Percentiles rank a stretch among this genome's conserved stretches.
Conservation (phyloP, 2,888 invertebrate genomes). For the Crepidodera aurea region DNA sequence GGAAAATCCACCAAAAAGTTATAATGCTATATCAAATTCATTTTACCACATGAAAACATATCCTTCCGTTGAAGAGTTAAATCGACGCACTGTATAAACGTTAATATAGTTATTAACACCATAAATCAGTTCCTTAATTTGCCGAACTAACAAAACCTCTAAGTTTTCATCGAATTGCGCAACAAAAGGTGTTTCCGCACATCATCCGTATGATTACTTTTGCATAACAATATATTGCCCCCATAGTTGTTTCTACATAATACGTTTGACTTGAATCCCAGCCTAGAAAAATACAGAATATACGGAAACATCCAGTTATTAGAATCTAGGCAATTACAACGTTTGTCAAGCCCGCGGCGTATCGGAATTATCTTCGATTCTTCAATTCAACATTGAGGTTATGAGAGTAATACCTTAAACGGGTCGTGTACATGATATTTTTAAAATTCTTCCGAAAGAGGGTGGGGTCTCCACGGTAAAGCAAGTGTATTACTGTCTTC, state of each 20-base stretch:
- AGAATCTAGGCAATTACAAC: slow-evolving; percentile 47
- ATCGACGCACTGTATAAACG: no score
- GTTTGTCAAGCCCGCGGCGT: slow-evolving; percentile 43
- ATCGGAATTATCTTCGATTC: slow-evolving; percentile 44
- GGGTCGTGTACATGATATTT: slow-evolving; percentile 30
- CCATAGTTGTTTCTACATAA: not conserved
- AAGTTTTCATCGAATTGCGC: not conserved
- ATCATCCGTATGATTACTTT: not conserved
- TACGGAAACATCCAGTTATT: slow-evolving; percentile 44
- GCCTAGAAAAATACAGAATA: not conserved
- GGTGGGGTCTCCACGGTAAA: not conserved
- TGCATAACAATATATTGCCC: slow-evolving; percentile 1
- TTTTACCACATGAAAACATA: no score
- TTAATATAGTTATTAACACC: no score
- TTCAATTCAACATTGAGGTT: slow-evolving; percentile 44
- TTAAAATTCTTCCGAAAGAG: slow-evolving; percentile 8
- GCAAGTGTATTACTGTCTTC: not conserved
- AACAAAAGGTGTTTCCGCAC: not conserved
- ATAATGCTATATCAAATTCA: no score
- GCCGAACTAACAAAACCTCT: no score
- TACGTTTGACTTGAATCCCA: not conserved
- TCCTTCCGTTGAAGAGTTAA: no score
- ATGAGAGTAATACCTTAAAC: slow-evolving; percentile 49
- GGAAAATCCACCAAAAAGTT: no score
- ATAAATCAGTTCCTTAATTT: no score